A percentile compares a stretch with the other conserved stretches of the same genome.
Evolutionary conservation across 2,113 vertebrate species (phyloP).

Genomic region (Chamaea fasciata): DNA sequence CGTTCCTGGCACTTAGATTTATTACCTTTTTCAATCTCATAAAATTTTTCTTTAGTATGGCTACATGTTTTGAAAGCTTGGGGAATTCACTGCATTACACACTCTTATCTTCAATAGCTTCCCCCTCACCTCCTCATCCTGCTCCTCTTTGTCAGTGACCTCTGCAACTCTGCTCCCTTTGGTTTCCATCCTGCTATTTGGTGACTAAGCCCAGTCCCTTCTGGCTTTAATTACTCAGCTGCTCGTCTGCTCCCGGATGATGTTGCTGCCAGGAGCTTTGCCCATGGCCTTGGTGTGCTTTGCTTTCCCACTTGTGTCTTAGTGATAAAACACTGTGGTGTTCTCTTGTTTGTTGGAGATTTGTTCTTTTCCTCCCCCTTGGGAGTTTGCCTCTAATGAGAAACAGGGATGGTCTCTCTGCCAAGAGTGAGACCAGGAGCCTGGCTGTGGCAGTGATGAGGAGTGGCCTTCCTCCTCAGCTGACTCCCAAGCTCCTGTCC

Average conservation of each 20-base stretch:
- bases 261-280: not conserved
- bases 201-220: not conserved
- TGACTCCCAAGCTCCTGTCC: not conserved
- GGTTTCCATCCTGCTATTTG: not conserved
- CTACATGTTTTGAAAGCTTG: not conserved
- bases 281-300: not conserved
- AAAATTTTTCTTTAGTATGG: not conserved
- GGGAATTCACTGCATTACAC: not conserved
- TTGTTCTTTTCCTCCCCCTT: not conserved
- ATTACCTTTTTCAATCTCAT: not conserved
- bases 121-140: not conserved
- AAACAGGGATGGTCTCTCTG: not conserved
- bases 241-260: not conserved
- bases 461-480: not conserved
- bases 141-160: not conserved
- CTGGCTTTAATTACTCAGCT: slow-evolving; percentile 28
- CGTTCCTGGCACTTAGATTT: not conserved
- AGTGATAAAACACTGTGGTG: rapidly evolving
- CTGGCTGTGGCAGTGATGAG: not conserved
- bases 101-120: not conserved
- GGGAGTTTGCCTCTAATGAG: not conserved
- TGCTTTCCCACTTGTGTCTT: not conserved
- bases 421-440: rapidly evolving
- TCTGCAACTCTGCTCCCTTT: not conserved
- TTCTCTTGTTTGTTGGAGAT: not conserved